phyloP scores from a whole-genome alignment of 2,797 vertebrate genomes.

The Amphiprion clarkii region DNA sequence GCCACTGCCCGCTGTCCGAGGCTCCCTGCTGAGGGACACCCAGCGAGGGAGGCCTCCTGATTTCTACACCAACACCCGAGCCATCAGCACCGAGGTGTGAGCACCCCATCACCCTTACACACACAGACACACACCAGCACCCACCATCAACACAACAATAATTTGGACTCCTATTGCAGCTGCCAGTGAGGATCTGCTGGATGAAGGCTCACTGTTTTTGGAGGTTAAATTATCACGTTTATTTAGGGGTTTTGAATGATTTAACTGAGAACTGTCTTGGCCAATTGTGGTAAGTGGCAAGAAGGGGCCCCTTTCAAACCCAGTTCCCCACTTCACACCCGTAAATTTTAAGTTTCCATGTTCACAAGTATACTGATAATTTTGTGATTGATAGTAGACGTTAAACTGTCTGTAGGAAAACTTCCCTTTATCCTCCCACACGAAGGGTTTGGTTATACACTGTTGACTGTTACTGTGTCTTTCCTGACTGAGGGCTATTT shows the following conservation, averaged over 20 bases:
- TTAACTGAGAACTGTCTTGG: conserved; percentile 11
- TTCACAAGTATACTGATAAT: conserved; percentile 28
- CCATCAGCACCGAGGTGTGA: conserved; percentile 96
- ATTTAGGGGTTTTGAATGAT: conserved; percentile 11
- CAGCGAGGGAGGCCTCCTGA: conserved; percentile 80
- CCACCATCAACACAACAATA: conserved; percentile 34
- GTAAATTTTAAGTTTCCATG: conserved; percentile 13
- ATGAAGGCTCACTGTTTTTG: conserved; percentile 20
- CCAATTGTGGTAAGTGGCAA: conserved; percentile 5
- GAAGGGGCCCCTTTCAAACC: conserved; percentile 16
- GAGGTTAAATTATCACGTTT: conserved; percentile 25
- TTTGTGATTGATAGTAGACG: conserved; percentile 28
- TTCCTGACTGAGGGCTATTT: conserved; percentile 65
- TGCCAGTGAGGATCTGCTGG: conserved; percentile 19
- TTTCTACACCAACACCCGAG: conserved; percentile 90
- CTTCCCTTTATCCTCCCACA: conserved; percentile 18
- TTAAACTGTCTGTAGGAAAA: conserved; percentile 32
- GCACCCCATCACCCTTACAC: conserved; percentile 12
- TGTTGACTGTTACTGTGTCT: conserved; percentile 59
- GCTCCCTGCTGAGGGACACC: conserved; percentile 88
- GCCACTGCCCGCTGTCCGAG: conserved; percentile 86
- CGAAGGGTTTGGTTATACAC: conserved; percentile 23
- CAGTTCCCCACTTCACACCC: conserved; percentile 26
- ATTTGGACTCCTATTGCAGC: conserved; percentile 23
- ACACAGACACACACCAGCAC: conserved; percentile 43